phyloP scores from a whole-genome alignment of 2,888 invertebrate species.

The Conchocele bisecta region DNA sequence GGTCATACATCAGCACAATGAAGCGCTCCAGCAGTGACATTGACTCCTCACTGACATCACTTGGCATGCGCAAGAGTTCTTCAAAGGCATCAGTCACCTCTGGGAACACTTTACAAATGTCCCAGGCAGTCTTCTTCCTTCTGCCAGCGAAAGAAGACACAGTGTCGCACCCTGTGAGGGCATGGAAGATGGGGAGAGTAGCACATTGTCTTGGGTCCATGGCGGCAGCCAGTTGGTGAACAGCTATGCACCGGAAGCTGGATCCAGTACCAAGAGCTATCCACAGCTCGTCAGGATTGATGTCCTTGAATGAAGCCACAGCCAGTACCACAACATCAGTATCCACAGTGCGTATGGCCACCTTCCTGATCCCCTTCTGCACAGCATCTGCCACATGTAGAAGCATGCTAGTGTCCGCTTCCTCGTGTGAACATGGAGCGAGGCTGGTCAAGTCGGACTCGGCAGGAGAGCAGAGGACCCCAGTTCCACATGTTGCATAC shows the following conservation, averaged over 20 bases:
- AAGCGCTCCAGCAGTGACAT: not conserved
- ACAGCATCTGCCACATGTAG: slow-evolving; percentile 30
- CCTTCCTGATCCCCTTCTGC: not conserved
- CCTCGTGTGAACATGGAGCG: slow-evolving; percentile 42
- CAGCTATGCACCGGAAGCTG: not conserved
- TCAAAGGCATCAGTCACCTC: not conserved
- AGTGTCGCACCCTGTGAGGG: slow-evolving; percentile 24
- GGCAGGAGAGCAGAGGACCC: too few species aligned
- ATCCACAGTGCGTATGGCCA: slow-evolving; percentile 25
- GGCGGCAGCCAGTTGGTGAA: not conserved
- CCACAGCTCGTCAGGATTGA: not conserved
- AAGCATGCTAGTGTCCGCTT: slow-evolving; percentile 39
- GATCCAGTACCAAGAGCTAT: slow-evolving; percentile 19
- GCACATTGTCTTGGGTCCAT: not conserved
- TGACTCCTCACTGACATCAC: not conserved
- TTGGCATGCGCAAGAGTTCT: not conserved
- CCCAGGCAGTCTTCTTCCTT: slow-evolving; percentile 18
- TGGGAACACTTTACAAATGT: not conserved
- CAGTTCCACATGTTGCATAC: too few species aligned
- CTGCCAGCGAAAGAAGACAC: slow-evolving; percentile 10
- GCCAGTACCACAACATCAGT: slow-evolving; percentile 33
- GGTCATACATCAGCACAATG: slow-evolving; percentile 5
- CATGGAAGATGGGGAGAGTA: slow-evolving; percentile 9
- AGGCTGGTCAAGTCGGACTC: too few species aligned
- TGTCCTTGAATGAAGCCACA: not conserved